These are phyloP conservation scores for Emydura subglobosa DNA, from an alignment of 2,113 vertebrate species.

Conservation along the genomic window DNA sequence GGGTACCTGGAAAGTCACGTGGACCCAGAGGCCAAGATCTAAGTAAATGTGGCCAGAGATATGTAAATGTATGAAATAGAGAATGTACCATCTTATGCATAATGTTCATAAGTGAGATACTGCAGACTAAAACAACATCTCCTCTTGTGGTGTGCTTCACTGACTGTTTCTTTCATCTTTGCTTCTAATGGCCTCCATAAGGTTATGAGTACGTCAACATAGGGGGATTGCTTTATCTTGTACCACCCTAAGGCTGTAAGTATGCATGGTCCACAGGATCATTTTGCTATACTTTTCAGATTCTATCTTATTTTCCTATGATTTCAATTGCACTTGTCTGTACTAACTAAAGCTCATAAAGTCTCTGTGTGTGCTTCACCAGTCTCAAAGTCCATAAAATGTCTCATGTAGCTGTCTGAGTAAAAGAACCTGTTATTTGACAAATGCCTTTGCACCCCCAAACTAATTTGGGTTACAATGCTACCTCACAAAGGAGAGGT, in stretches of 20 bases:
- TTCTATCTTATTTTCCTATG: neutral
- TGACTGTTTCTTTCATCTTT: neutral
- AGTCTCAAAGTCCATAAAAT: too few species aligned
- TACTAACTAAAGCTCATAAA: neutral
- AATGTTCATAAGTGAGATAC: neutral
- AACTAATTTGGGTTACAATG: neutral
- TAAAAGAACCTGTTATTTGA: neutral
- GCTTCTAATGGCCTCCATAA: neutral
- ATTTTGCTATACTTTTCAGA: neutral
- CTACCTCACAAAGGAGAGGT: neutral
- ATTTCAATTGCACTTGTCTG: neutral
- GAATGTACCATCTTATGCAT: neutral
- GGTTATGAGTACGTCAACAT: too few species aligned
- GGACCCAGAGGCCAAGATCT: neutral
- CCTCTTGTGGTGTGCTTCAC: neutral
- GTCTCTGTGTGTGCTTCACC: neutral
- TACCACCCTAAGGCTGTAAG: neutral
- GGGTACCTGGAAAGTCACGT: neutral
- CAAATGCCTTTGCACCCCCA: neutral
- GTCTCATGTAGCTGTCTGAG: too few species aligned
- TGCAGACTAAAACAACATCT: neutral
- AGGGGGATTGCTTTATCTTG: neutral
- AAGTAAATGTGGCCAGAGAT: neutral
- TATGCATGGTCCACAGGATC: too few species aligned
- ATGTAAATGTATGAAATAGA: neutral